Conservation (phyloP, 1,140 invertebrate genomes). For the Hyphantria cunea region DNA sequence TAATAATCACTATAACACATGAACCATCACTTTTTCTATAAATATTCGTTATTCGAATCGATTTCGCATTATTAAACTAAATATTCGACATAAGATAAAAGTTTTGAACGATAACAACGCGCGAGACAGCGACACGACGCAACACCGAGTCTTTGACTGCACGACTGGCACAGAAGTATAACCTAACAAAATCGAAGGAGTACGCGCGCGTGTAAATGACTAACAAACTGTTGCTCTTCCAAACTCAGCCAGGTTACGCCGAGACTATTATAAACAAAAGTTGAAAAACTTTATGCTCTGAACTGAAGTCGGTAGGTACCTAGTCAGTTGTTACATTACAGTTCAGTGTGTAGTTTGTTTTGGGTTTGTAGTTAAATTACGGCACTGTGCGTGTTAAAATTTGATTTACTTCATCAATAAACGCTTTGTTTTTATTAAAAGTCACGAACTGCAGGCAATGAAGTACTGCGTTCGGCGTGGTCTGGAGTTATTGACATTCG, state of each 20-base stretch:
- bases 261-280: slow-evolving; percentile 64
- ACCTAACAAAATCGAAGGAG: slow-evolving; percentile 58
- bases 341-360: slow-evolving; percentile 51
- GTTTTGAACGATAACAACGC: slow-evolving; percentile 53
- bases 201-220: slow-evolving; percentile 39
- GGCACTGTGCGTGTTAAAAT: slow-evolving; percentile 53
- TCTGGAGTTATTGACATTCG: slow-evolving; percentile 30
- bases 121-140: slow-evolving; percentile 45
- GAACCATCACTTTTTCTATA: slow-evolving; percentile 45
- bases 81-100: slow-evolving; percentile 54
- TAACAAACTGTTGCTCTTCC: slow-evolving; percentile 46
- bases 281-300: slow-evolving; percentile 56
- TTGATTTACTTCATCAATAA: slow-evolving; percentile 54
- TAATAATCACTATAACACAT: slow-evolving; percentile 46
- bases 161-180: slow-evolving; percentile 58
- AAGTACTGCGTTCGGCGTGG: slow-evolving; percentile 9
- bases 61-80: slow-evolving; percentile 47
- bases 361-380: slow-evolving; percentile 49
- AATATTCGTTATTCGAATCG: slow-evolving; percentile 45
- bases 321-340: slow-evolving; percentile 50
- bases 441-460: slow-evolving; percentile 50
- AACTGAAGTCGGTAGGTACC: too few relatives aligned
- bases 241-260: slow-evolving; percentile 52
- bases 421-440: slow-evolving; percentile 60
- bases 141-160: slow-evolving; percentile 53